Base-by-base conservation (phyloP, 2,113 vertebrate species). In the Picathartes gymnocephalus region DNA sequence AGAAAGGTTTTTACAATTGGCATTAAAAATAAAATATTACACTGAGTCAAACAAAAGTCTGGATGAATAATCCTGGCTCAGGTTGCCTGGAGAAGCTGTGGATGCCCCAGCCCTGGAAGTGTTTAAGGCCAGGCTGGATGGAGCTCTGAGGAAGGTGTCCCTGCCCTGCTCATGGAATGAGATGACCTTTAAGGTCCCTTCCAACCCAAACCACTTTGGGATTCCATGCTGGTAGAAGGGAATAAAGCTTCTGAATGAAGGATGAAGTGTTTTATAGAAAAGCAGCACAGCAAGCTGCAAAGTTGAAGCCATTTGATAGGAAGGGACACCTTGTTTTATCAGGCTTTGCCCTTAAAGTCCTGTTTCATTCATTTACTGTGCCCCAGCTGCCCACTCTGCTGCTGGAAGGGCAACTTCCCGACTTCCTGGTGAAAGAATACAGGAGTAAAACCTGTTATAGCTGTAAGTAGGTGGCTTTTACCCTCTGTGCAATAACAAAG, bases 371-470 rank as follows among this genome's bases (percentile, higher is more conserved):
- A 2, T 18, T 62, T 9, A 1, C 28, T 20, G 4, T 4, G 13
- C 54, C 10, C 11, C 31, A 1, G 24, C 0, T 47, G 11, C 45
- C 20, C 56, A 4, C 18, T n/a, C 33, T 24, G 6, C 31, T 73
- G 72, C 87, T 78, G 72, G 50, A 78, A 78, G 11, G 69, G 37
- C 4, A 15, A 50, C 16, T 65, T 40, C 64, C 64, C 73, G 10
- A 5, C 33, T 56, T 23, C 11, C 66, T 4, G 17, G 8, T 24
- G 51, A 10, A 24, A 53, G 24, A 44, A 40, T 0, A 22, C 1
- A 37, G 42, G 37, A 90, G 3, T 15, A 37, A 57, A 57, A 7
- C 2, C 10, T 1, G 0, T 5, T 8, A 3, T 0, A 7, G 44
- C 44, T 45, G 68, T 4, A 10, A 44, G 31, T 0, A 15, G 16